phyloP scores from a whole-genome alignment of 2,797 vertebrate genomes.

The Glyptemys insculpta region DNA sequence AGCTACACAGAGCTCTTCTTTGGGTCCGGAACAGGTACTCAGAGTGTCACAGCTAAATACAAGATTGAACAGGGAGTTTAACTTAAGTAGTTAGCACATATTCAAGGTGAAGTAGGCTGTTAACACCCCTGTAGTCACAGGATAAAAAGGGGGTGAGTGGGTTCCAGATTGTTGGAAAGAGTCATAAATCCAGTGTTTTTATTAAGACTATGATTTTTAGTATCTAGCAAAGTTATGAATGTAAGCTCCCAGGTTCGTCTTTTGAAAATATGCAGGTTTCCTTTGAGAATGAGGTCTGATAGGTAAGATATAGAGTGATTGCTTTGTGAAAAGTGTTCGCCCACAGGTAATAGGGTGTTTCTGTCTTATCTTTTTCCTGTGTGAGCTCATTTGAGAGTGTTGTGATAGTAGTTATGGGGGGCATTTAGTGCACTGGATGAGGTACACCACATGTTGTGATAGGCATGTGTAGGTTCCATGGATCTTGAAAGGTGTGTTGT shows the following conservation, averaged over 20 bases:
- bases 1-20: neutral
- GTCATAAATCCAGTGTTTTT: neutral
- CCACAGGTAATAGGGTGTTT: no score
- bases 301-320: neutral
- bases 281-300: neutral
- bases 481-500: neutral
- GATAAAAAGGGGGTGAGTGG: neutral
- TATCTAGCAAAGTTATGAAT: neutral
- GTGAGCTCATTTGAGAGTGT: neutral
- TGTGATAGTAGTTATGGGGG: neutral
- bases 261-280: neutral
- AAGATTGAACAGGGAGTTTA: neutral
- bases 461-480: no score
- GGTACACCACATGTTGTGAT: no score
- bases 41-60: neutral
- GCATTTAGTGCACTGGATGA: neutral
- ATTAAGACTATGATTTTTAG: neutral
- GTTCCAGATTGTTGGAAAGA: neutral
- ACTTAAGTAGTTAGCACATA: neutral
- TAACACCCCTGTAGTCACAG: neutral
- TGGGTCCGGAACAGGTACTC: neutral
- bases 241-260: neutral
- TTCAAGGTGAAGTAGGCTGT: neutral
- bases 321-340: no score
- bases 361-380: neutral